A percentile compares a stretch with the other conserved stretches of the same genome.
phyloP scores from a whole-genome alignment of 2,888 invertebrate species.

The Pecten maximus region DNA sequence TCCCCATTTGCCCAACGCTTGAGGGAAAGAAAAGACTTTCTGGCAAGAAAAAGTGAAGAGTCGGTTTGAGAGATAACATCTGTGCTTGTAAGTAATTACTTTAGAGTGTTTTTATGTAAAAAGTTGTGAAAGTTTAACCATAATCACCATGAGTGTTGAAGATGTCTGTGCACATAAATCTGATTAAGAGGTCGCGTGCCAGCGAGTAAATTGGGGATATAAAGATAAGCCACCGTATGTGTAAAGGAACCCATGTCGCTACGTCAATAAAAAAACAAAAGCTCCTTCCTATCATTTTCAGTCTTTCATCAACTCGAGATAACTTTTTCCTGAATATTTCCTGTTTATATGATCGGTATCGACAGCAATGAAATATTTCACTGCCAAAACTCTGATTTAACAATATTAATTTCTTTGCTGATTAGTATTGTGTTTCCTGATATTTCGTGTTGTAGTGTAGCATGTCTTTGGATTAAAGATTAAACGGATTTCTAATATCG shows the following conservation, averaged over 20 bases:
- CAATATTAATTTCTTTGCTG: neutral
- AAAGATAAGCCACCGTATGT: neutral
- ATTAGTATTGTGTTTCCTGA: neutral
- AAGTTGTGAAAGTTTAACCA: neutral
- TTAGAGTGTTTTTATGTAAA: slow-evolving; percentile 17
- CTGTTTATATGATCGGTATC: neutral
- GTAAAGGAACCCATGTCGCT: neutral
- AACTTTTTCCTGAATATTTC: neutral
- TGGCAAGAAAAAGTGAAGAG: neutral
- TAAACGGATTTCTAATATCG: neutral
- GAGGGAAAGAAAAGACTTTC: neutral
- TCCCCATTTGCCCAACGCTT: neutral
- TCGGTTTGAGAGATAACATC: slow-evolving; percentile 14
- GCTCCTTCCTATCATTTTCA: neutral
- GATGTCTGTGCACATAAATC: neutral
- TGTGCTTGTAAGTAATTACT: slow-evolving; percentile 15
- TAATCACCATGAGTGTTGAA: neutral
- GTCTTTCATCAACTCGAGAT: neutral
- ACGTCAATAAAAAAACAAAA: neutral
- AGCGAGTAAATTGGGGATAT: neutral
- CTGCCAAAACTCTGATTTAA: neutral
- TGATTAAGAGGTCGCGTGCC: slow-evolving; percentile 23
- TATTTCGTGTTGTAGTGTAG: neutral
- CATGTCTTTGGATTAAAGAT: neutral
- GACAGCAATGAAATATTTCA: neutral